These are phyloP conservation scores for Schmidtea mediterranea DNA, from an alignment of 1,140 invertebrate species.

Conservation along the genomic window DNA sequence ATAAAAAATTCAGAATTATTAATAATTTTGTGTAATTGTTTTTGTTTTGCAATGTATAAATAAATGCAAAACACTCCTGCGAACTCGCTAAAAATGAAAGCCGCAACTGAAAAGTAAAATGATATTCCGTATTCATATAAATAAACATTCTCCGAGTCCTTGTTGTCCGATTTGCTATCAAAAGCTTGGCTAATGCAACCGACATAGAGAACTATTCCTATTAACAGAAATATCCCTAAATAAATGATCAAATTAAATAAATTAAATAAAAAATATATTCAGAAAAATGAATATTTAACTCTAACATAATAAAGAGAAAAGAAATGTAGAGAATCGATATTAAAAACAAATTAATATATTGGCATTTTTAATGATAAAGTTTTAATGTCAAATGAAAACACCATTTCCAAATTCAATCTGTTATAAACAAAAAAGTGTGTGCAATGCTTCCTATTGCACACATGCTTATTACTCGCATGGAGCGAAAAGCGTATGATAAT, in stretches of 20 bases:
- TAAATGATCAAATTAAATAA: not conserved
- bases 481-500: too few relatives aligned
- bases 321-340: too few relatives aligned
- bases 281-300: too few relatives aligned
- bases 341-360: too few relatives aligned
- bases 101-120: conserved; percentile 1
- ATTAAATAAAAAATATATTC: too few relatives aligned
- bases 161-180: not conserved
- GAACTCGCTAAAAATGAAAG: conserved; percentile 4
- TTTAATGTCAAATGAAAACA: too few relatives aligned
- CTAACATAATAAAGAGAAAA: too few relatives aligned
- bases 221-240: conserved; percentile 3
- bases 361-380: too few relatives aligned
- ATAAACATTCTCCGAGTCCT: not conserved
- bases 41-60: conserved; percentile 2
- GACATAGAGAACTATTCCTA: conserved; percentile 3
- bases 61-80: not conserved
- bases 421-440: too few relatives aligned
- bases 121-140: conserved; percentile 1
- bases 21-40: not conserved
- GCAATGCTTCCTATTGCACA: too few relatives aligned
- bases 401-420: too few relatives aligned
- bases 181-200: conserved; percentile 4
- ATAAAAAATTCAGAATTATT: not conserved
- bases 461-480: too few relatives aligned